A percentile compares a stretch with the other conserved stretches of the same genome.
These are phyloP conservation scores for Myotis findleyi DNA, from an alignment of 2,797 vertebrate species.

Conservation along the genomic window DNA sequence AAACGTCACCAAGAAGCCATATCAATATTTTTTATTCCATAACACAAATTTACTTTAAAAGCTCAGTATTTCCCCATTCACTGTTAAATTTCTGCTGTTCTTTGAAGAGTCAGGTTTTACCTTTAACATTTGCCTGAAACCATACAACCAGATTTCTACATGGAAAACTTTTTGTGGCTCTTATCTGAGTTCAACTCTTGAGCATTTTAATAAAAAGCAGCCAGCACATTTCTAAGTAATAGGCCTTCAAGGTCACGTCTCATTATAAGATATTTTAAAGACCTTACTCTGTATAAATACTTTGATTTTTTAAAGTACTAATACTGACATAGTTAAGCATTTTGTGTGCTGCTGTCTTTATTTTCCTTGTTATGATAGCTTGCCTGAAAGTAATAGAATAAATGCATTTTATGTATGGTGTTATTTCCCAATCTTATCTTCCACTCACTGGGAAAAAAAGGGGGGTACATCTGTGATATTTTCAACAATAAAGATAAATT, in stretches of 20 bases:
- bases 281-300: background rate
- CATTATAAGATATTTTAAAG: background rate
- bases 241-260: background rate
- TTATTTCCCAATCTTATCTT: background rate
- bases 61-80: background rate
- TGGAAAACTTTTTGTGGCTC: background rate
- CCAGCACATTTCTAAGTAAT: background rate
- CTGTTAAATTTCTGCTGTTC: background rate
- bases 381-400: background rate
- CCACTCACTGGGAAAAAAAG: background rate
- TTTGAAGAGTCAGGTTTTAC: background rate
- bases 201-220: background rate
- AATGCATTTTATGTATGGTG: background rate
- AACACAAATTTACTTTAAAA: slow-evolving; percentile 20
- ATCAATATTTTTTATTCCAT: background rate
- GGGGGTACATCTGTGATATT: too few relatives aligned
- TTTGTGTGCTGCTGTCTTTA: background rate
- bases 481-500: too few relatives aligned
- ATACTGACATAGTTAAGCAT: background rate
- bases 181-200: background rate
- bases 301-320: background rate
- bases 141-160: background rate
- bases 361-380: background rate
- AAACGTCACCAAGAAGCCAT: background rate
- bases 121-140: background rate